Evolutionary conservation across 2,113 vertebrate species (phyloP).

Genomic region (Aegithalos caudatus): DNA sequence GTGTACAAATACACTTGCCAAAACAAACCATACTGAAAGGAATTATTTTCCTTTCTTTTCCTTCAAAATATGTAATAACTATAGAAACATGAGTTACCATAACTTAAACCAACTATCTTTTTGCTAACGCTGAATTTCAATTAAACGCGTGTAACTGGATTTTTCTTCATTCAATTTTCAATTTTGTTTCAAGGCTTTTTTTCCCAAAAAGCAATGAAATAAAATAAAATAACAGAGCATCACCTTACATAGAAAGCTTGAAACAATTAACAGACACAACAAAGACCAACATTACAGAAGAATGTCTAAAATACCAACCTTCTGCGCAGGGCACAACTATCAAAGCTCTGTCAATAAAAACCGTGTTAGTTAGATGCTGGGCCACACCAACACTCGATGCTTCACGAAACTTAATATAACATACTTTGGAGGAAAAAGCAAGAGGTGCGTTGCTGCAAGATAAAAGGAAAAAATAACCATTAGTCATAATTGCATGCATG

Average conservation of each 20-base stretch:
- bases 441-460: not conserved
- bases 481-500: not conserved
- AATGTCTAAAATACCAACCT: constrained; percentile 84
- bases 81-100: not conserved
- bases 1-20: not conserved
- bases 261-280: constrained; percentile 44
- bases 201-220: not conserved
- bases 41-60: not conserved
- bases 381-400: not conserved
- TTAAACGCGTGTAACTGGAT: not conserved
- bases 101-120: not conserved
- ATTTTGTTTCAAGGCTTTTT: not conserved
- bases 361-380: constrained; percentile 34
- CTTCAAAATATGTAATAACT: not conserved
- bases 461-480: constrained; percentile 46
- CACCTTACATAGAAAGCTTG: constrained; percentile 38
- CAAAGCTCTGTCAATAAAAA: constrained; percentile 99
- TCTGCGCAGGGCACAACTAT: constrained; percentile 98
- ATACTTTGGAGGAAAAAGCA: constrained; percentile 24
- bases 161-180: not conserved
- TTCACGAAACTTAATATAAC: constrained; percentile 24
- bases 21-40: not conserved
- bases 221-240: not conserved
- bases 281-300: constrained; percentile 41
- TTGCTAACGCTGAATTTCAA: not conserved